Conservation (phyloP, 2,797 vertebrate genomes). For the Eulemur albifrons region DNA sequence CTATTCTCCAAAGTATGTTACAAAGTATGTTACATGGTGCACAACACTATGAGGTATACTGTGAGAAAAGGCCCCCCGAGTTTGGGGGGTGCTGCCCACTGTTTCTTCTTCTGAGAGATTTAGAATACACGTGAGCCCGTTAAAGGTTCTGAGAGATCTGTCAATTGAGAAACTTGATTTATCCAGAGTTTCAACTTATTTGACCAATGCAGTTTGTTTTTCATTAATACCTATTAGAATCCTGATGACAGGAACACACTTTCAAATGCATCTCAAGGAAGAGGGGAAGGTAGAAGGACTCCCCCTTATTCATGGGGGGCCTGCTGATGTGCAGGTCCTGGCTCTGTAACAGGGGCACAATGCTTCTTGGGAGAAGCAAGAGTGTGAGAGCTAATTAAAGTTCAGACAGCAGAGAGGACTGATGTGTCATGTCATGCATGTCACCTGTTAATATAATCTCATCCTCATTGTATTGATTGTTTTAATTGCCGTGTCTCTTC, state of each 20-base stretch:
- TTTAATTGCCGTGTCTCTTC: neutral
- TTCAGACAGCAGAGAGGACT: neutral
- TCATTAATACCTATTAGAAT: neutral
- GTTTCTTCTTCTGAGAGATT: neutral
- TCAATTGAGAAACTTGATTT: neutral
- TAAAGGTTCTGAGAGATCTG: neutral
- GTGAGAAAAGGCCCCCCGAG: neutral
- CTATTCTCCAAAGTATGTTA: neutral
- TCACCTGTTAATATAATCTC: neutral
- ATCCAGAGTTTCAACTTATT: neutral
- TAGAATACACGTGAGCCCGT: neutral
- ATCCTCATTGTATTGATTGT: neutral
- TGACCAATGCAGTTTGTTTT: neutral
- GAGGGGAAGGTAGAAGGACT: neutral
- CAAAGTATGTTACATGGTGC: neutral
- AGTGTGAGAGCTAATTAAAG: neutral
- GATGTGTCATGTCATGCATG: rapidly evolving
- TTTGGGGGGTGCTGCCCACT: neutral
- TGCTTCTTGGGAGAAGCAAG: neutral
- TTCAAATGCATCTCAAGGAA: neutral
- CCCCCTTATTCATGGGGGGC: neutral
- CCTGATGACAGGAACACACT: neutral
- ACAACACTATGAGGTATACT: neutral
- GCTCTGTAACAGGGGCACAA: neutral
- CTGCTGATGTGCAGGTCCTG: neutral